phyloP scores from a whole-genome alignment of 92 coral and sea anemone genomes.

The Diadumene lineata region DNA sequence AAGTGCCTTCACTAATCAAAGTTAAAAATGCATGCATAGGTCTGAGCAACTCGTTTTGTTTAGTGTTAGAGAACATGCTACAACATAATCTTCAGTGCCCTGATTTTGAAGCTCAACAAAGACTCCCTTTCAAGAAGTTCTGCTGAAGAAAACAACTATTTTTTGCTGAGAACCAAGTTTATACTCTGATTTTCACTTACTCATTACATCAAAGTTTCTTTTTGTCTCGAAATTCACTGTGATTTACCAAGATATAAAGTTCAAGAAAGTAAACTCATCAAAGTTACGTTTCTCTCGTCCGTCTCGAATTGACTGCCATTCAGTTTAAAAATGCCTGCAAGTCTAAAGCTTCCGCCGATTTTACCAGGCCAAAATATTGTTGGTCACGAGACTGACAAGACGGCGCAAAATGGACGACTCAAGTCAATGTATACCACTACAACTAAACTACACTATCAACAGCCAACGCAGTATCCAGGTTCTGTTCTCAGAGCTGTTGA shows the following conservation, averaged over 20 bases:
- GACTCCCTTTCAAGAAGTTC: too few species aligned
- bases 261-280: too few species aligned
- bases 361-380: neutral
- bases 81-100: neutral
- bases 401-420: neutral
- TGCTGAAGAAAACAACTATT: too few species aligned
- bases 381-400: neutral
- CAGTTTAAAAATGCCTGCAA: constrained; percentile 19
- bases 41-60: neutral
- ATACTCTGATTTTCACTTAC: too few species aligned
- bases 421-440: constrained; percentile 13
- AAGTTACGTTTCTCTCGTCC: too few species aligned
- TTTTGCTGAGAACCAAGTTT: too few species aligned
- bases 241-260: too few species aligned
- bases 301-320: too few species aligned
- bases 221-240: too few species aligned
- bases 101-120: too few species aligned
- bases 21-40: neutral
- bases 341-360: constrained; percentile 15
- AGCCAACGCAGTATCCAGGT: constrained; percentile 44
- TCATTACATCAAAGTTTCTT: too few species aligned
- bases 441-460: constrained; percentile 1
- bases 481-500: constrained; percentile 27
- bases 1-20: neutral
- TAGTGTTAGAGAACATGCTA: neutral